phyloP scores from a whole-genome alignment of 1,140 invertebrate genomes.

The Adoxophyes honmai region DNA sequence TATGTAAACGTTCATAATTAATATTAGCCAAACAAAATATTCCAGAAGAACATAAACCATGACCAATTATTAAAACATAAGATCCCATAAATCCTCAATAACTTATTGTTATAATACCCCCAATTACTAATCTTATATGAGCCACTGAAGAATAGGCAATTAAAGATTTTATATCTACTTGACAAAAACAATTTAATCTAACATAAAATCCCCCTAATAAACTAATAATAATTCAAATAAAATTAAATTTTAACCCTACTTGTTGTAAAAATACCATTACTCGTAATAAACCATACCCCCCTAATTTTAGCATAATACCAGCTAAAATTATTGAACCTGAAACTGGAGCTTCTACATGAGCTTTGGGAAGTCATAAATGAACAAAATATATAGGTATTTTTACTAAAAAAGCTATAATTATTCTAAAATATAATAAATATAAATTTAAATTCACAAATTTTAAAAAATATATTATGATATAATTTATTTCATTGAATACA shows the following conservation, averaged over 20 bases:
- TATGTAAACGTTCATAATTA: slow-evolving; percentile 77
- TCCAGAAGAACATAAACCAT: slow-evolving; percentile 82
- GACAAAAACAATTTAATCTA: slow-evolving; percentile 79
- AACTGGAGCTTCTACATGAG: slow-evolving; percentile 85
- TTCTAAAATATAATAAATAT: slow-evolving; percentile 73
- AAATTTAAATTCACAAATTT: slow-evolving; percentile 65
- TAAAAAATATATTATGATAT: slow-evolving; percentile 71
- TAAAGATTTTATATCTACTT: slow-evolving; percentile 80
- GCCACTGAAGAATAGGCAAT: slow-evolving; percentile 81
- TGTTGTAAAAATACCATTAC: slow-evolving; percentile 65
- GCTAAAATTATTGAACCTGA: slow-evolving; percentile 85
- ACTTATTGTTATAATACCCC: slow-evolving; percentile 67
- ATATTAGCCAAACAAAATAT: slow-evolving; percentile 84
- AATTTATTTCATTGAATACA: slow-evolving; percentile 58
- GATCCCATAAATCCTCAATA: slow-evolving; percentile 69
- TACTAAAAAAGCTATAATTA: slow-evolving; percentile 81
- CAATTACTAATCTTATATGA: slow-evolving; percentile 78
- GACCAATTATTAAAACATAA: slow-evolving; percentile 80
- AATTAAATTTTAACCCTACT: slow-evolving; percentile 66
- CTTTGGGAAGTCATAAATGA: slow-evolving; percentile 78
- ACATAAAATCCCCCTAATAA: slow-evolving; percentile 77
- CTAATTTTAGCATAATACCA: slow-evolving; percentile 83
- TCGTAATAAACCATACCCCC: slow-evolving; percentile 80
- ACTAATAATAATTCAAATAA: slow-evolving; percentile 74
- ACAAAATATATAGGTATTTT: slow-evolving; percentile 84